Conservation (phyloP, 2,797 vertebrate genomes). For the Lemur catta region DNA sequence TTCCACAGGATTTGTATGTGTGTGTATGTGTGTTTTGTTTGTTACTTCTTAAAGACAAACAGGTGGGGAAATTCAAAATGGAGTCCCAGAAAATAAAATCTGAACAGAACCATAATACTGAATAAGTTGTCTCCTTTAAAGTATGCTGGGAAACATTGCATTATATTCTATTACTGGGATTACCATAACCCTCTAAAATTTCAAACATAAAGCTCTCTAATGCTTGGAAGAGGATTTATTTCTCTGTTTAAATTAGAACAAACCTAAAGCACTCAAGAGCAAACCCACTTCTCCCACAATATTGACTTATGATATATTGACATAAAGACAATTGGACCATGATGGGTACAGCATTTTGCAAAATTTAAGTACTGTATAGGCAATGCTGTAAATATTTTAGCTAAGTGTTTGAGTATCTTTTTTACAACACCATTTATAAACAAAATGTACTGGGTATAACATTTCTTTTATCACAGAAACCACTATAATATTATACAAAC, state of each 20-base stretch:
- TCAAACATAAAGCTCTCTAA: neutral
- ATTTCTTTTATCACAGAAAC: conserved; percentile 68
- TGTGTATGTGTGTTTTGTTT: neutral
- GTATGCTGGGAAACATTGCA: neutral
- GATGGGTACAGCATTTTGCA: neutral
- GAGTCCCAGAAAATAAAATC: neutral
- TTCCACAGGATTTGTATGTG: too few relatives aligned
- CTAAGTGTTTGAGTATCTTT: conserved; percentile 18
- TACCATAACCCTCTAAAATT: neutral
- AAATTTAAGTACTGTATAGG: neutral
- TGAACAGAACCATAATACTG: neutral
- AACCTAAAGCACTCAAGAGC: neutral
- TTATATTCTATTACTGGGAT: neutral
- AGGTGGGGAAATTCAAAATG: neutral
- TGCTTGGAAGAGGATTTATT: neutral
- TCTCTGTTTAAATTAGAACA: conserved; percentile 40
- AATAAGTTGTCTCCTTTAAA: neutral
- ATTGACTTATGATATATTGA: neutral
- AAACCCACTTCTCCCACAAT: neutral
- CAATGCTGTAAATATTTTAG: conserved; percentile 48
- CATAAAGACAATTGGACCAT: neutral
- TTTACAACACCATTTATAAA: conserved; percentile 69
- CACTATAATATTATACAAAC: conserved; percentile 63
- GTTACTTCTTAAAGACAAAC: neutral
- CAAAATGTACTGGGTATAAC: conserved; percentile 56